phyloP scores from a whole-genome alignment of 2,113 vertebrate species.

The Brienomyrus longianalis region DNA sequence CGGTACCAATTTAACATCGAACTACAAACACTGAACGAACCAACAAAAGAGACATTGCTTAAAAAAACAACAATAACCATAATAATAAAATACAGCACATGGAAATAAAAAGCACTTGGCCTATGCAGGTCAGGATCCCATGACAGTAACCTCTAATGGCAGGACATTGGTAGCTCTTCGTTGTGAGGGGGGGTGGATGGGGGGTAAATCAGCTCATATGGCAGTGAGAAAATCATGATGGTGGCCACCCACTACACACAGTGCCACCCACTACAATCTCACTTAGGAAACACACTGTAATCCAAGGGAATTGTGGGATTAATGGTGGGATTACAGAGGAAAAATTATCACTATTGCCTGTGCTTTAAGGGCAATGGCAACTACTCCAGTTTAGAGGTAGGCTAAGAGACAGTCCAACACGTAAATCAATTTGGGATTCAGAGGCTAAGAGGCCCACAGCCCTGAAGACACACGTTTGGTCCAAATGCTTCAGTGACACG shows the following conservation, averaged over 20 bases:
- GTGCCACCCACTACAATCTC: background rate
- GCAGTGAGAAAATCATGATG: background rate
- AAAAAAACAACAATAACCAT: slow-evolving; percentile 1
- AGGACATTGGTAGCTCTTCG: background rate
- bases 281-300: background rate
- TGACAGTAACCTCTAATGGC: background rate
- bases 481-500: background rate
- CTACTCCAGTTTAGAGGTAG: background rate
- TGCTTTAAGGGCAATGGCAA: background rate
- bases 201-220: background rate
- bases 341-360: background rate
- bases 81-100: slow-evolving; percentile 7
- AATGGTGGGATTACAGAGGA: background rate
- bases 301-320: background rate
- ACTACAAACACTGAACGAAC: slow-evolving; percentile 50
- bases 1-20: slow-evolving; percentile 54
- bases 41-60: slow-evolving; percentile 63
- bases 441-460: background rate
- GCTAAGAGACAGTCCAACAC: background rate
- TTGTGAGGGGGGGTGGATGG: background rate
- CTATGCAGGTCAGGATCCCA: background rate
- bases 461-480: background rate
- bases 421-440: background rate
- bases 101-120: background rate
- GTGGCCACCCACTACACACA: background rate